Percentiles rank a stretch among this genome's conserved stretches.
phyloP scores from a whole-genome alignment of 1,140 invertebrate genomes.

The Drosophila nigrodunni region DNA sequence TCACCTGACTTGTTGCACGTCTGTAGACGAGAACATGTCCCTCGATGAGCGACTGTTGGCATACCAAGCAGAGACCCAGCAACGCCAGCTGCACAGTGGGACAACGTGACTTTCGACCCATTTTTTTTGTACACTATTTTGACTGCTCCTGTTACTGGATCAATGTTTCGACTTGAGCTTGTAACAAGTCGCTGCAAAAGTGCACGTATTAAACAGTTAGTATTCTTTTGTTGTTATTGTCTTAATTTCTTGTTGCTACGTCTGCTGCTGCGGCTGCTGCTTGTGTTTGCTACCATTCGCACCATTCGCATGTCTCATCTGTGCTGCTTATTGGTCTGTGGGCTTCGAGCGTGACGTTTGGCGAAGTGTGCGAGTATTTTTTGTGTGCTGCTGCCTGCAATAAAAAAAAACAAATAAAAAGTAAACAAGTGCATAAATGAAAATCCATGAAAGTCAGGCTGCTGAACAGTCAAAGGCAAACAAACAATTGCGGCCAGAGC shows the following conservation, averaged over 20 bases:
- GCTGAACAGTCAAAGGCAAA: constrained; percentile 40
- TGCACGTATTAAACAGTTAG: constrained; percentile 27
- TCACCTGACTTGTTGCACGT: constrained; percentile 63
- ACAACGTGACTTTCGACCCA: constrained; percentile 50
- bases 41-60: constrained; percentile 42
- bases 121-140: constrained; percentile 26
- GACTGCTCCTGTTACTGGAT: constrained; percentile 17
- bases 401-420: neutral
- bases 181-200: constrained; percentile 10
- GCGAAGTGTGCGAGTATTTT: no score
- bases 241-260: constrained; percentile 46
- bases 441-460: constrained; percentile 36
- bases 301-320: constrained; percentile 76
- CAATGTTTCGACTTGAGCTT: constrained; percentile 1
- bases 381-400: constrained; percentile 35
- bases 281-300: constrained; percentile 57
- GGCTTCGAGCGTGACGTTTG: constrained; percentile 4
- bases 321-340: constrained; percentile 26
- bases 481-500: constrained; percentile 44
- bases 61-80: constrained; percentile 60
- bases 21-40: constrained; percentile 73
- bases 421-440: constrained; percentile 37
- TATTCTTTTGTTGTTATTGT: constrained; percentile 48
- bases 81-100: constrained; percentile 47
- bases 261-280: constrained; percentile 57